Base-by-base conservation (phyloP, 2,888 invertebrate species). In the Scaptomyza cyrtandrae region DNA sequence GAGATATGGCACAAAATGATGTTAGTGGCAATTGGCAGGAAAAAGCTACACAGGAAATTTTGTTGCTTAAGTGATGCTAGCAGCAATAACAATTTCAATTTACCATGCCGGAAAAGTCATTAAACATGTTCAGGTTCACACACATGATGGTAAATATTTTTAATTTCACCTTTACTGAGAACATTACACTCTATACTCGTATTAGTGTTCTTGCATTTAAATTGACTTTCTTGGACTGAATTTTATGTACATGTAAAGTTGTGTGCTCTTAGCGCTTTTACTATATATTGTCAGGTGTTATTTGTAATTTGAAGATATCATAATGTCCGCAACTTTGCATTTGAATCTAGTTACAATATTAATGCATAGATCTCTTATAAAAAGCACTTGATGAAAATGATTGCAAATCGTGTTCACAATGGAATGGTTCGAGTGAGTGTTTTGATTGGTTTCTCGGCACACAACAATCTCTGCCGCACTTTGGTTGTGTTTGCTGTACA, bases 61-160 rank as follows among this genome's bases (percentile, higher is more conserved):
- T 66, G 53, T 35, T 52, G 45, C 63, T 72, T 49, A 62, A 72
- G 78, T 62, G 80, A 64, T 73, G 67, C 73, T 44, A 33, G 48
- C 27, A 46, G 74, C 74, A 60, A 77, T 66, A 66, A 67, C 54
- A 63, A 63, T 72, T 74, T 74, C 52, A 71, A 61, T 71, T 74
- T 74, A 52, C 27, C 45, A 57, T 56, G 19, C 56, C 57, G 43
- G 27, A 75, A 64, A 75, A 54, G 71, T 71, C 50, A 74, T 76
- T 71, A 74, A 71, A 61, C 65, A 58, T 74, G 61, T 39, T 46
- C 37, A 37, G 53, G 45, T 46, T 59, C 60, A 72, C 59, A 57
- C 0, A 19, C n/a, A 31, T 6, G 13, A 24, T 24, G 1, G 24
- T 29, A 13, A 9, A 27, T 16, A 27, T 11, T 37, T 52, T 27